Evolutionary conservation across 2,797 vertebrate species (phyloP).

Genomic region (Chaenodraco wilsoni): DNA sequence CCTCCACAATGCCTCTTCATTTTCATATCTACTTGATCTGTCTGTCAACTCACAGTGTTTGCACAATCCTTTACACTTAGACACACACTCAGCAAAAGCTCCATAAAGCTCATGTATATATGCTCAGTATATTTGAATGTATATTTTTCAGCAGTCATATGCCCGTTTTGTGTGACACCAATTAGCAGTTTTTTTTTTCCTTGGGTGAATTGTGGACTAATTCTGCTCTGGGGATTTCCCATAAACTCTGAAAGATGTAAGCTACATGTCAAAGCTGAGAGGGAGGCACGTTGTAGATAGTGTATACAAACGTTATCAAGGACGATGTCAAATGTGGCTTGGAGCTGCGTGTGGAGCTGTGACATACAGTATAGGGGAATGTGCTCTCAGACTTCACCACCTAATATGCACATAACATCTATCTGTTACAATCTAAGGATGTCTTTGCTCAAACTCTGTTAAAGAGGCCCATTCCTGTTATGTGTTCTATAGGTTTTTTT

Average conservation of each 20-base stretch:
- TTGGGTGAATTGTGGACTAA: too few relatives aligned
- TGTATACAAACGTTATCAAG: background rate
- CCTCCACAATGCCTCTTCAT: conserved; percentile 18
- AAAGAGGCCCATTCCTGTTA: too few relatives aligned
- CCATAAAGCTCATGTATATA: background rate
- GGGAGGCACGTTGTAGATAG: background rate
- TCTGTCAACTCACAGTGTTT: conserved; percentile 26
- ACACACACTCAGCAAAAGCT: background rate
- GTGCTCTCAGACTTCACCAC: background rate
- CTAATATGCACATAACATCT: background rate
- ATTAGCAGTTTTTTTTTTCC: too few relatives aligned
- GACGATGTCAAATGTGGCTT: background rate
- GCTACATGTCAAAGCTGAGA: background rate
- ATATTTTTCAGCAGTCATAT: background rate
- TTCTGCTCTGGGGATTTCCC: background rate
- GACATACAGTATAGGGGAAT: background rate
- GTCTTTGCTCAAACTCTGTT: background rate
- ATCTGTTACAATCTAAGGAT: background rate
- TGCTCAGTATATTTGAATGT: background rate
- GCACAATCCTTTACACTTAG: conserved; percentile 8
- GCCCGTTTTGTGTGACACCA: too few relatives aligned
- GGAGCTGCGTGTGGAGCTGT: background rate
- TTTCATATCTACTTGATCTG: conserved; percentile 30
- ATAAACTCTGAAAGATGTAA: too few relatives aligned
- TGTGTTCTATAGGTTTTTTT: too few relatives aligned